Conservation (phyloP, 2,113 vertebrate species). For the Bujurquina vittata region DNA sequence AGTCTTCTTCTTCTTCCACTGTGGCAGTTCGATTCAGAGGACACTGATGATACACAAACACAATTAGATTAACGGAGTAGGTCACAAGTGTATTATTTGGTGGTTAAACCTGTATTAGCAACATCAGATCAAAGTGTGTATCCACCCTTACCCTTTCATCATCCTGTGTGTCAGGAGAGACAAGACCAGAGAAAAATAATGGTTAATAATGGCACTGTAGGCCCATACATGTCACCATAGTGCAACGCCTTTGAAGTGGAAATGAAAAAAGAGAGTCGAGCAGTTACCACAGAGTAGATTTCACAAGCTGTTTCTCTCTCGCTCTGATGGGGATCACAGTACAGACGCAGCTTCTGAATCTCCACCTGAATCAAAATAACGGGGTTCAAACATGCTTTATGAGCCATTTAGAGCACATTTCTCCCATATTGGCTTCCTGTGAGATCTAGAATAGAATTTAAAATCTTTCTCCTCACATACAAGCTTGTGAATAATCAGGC, state of each 20-base stretch:
- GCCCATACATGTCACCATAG: neutral
- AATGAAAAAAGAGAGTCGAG: neutral
- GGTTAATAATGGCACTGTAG: neutral
- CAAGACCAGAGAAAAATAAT: neutral
- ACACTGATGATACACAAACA: conserved; percentile 70
- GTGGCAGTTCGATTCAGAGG: conserved; percentile 72
- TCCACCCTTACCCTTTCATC: conserved; percentile 79
- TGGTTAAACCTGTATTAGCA: neutral
- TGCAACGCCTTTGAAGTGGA: neutral
- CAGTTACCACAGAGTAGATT: conserved; percentile 83
- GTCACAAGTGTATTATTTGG: neutral
- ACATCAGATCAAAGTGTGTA: neutral
- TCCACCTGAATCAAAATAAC: conserved; percentile 69
- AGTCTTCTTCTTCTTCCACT: conserved; percentile 59
- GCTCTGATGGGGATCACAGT: conserved; percentile 85
- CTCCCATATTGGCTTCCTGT: no score
- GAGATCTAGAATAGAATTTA: no score
- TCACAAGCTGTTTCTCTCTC: conserved; percentile 86
- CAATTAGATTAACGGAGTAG: neutral
- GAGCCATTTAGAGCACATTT: no score
- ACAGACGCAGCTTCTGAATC: conserved; percentile 84
- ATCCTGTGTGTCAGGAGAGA: conserved; percentile 66
- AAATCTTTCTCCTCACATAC: no score
- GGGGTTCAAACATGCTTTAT: neutral
- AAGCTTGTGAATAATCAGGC: no score